Evolutionary conservation across 2,113 vertebrate species (phyloP).

Genomic region (Rissa tridactyla): DNA sequence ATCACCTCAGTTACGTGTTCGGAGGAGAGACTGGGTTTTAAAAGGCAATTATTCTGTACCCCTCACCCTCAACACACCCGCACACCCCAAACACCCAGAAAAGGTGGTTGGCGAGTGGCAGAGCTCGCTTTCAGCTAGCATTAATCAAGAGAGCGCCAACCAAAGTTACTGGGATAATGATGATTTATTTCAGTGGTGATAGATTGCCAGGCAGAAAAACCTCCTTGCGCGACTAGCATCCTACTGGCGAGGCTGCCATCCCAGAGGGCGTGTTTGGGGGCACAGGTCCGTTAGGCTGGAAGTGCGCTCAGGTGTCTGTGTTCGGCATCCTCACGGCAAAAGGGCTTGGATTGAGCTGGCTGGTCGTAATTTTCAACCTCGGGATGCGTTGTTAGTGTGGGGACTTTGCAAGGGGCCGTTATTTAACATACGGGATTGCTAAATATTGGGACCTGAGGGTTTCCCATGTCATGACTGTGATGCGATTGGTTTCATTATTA

Average conservation of each 20-base stretch:
- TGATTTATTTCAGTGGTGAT: slow-evolving; percentile 47
- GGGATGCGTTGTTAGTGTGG: rapidly evolving
- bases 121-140: neutral
- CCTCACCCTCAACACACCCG: neutral
- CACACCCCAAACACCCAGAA: neutral
- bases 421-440: neutral
- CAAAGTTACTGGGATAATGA: slow-evolving; percentile 23
- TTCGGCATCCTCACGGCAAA: neutral
- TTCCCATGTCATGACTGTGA: slow-evolving; percentile 10
- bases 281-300: neutral
- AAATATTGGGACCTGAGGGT: neutral
- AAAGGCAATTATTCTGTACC: neutral
- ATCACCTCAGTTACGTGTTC: neutral
- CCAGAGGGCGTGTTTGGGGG: neutral
- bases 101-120: neutral
- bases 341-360: neutral
- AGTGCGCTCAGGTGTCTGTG: neutral
- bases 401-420: neutral
- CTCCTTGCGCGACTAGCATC: neutral
- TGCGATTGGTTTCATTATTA: slow-evolving; percentile 43
- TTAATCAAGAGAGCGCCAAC: slow-evolving; percentile 18
- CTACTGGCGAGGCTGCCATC: neutral
- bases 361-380: neutral
- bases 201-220: slow-evolving; percentile 44
- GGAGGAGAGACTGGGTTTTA: neutral